phyloP scores from a whole-genome alignment of 2,797 vertebrate species.

The Kryptopterus vitreolus region DNA sequence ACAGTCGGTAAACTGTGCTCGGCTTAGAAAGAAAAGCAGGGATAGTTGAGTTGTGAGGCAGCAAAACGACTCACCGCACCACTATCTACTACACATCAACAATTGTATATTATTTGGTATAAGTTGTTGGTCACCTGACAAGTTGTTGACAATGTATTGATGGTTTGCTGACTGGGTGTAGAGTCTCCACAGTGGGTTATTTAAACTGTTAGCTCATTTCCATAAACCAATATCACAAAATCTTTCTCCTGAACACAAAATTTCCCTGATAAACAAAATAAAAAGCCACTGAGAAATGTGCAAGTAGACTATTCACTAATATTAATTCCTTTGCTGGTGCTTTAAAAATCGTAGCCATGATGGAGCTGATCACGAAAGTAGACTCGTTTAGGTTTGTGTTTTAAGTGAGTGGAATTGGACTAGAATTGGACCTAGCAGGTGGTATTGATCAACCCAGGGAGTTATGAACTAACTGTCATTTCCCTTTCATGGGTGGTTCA shows the following conservation, averaged over 20 bases:
- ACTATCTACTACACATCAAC: neutral
- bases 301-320: neutral
- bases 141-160: neutral
- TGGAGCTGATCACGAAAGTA: neutral
- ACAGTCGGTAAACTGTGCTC: neutral
- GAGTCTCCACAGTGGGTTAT: neutral
- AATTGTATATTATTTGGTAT: neutral
- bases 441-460: constrained; percentile 74
- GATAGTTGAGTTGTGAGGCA: neutral
- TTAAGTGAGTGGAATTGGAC: constrained; percentile 44
- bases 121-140: constrained; percentile 2
- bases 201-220: constrained; percentile 11
- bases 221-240: neutral
- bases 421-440: constrained; percentile 65
- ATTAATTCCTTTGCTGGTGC: neutral
- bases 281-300: neutral
- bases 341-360: neutral
- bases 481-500: constrained; percentile 75
- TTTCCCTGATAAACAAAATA: neutral
- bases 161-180: neutral
- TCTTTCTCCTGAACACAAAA: neutral
- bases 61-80: neutral
- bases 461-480: constrained; percentile 78
- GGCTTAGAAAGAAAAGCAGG: neutral
- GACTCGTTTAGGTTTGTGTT: constrained; percentile 40